phyloP scores from a whole-genome alignment of 2,113 vertebrate genomes.

The Cyphomyrus discorhynchus region DNA sequence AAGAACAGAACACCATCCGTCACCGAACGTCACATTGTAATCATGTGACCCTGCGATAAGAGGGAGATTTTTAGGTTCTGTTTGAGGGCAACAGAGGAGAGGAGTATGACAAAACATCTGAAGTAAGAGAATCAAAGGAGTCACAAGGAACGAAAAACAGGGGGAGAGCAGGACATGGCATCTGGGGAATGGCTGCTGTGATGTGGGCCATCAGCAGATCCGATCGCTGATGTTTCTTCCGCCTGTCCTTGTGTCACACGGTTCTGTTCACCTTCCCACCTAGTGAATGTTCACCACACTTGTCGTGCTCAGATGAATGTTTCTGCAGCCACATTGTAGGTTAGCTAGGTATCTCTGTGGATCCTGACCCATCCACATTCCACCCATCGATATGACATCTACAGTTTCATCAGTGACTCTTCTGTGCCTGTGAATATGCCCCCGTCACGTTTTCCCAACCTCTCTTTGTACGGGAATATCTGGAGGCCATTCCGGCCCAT shows the following conservation, averaged over 20 bases:
- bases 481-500: background rate
- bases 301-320: background rate
- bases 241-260: background rate
- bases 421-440: background rate
- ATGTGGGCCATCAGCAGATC: no score
- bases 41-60: background rate
- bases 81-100: background rate
- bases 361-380: background rate
- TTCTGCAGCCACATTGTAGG: background rate
- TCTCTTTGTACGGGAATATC: background rate
- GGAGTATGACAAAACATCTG: background rate
- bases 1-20: background rate
- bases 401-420: background rate
- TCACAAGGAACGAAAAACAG: no score
- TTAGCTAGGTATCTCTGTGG: background rate
- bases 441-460: background rate
- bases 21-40: background rate
- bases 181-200: no score
- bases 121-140: background rate
- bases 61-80: background rate
- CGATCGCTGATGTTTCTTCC: background rate
- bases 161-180: no score
- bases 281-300: background rate
- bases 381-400: background rate
- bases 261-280: background rate